phyloP scores from a whole-genome alignment of 2,888 invertebrate species.

The Stenurella melanura region DNA sequence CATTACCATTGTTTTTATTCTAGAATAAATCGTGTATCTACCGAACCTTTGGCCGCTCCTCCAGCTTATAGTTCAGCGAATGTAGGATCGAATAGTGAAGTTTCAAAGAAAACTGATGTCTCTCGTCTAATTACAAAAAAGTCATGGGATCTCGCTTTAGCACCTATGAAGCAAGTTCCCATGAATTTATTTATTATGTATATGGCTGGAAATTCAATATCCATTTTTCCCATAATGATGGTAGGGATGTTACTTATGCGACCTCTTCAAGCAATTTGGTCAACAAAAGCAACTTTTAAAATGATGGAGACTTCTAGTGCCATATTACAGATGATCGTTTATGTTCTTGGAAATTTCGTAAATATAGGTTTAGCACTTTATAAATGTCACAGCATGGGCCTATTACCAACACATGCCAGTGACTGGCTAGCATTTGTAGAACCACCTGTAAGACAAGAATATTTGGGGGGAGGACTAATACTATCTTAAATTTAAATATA shows the following conservation, averaged over 20 bases:
- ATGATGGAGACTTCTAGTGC: slow-evolving; percentile 95
- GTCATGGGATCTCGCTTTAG: slow-evolving; percentile 97
- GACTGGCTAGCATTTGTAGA: slow-evolving; percentile 99
- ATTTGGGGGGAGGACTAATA: slow-evolving; percentile 88
- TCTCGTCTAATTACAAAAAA: slow-evolving; percentile 93
- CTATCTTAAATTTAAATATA: slow-evolving; percentile 73
- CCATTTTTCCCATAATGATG: slow-evolving; percentile 99
- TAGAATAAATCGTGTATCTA: slow-evolving; percentile 57
- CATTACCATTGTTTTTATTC: slow-evolving; percentile 37
- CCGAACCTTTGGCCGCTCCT: slow-evolving; percentile 79
- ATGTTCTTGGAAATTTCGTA: slow-evolving; percentile 93
- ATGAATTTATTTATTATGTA: slow-evolving; percentile 99
- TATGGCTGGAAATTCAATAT: slow-evolving; percentile 99
- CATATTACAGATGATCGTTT: slow-evolving; percentile 92
- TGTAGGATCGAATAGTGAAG: slow-evolving; percentile 84
- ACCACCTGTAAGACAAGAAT: slow-evolving; percentile 89
- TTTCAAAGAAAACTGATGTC: slow-evolving; percentile 87
- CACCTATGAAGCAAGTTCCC: slow-evolving; percentile 96
- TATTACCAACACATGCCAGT: slow-evolving; percentile 96
- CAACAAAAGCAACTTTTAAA: slow-evolving; percentile 92
- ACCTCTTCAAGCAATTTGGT: slow-evolving; percentile 95
- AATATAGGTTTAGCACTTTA: slow-evolving; percentile 94
- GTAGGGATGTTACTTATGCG: slow-evolving; percentile 98
- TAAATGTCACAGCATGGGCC: slow-evolving; percentile 98
- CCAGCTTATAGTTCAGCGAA: slow-evolving; percentile 89